Evolutionary conservation across 2,113 vertebrate species (phyloP), one percentile per base, ranked within the genome.

Genomic region (Bostrychus sinensis): DNA sequence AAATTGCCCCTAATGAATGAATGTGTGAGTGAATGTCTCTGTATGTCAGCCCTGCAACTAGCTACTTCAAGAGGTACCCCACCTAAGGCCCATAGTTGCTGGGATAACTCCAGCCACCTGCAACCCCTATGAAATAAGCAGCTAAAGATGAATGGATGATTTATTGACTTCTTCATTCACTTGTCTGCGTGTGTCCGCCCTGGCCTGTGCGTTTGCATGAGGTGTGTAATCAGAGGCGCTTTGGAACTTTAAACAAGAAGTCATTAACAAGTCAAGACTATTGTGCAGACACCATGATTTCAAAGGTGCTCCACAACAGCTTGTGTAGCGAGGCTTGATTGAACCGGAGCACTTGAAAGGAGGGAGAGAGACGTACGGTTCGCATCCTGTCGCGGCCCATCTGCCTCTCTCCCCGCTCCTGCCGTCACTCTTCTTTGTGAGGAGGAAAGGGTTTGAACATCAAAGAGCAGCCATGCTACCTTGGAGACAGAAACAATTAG

Each of bases 251-350:
- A 28, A 48, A 91, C 89, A 92, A 91, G 88, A 88, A 90, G 88
- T 91, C 91, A 91, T 92, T 93, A 92, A 88, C 88, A 91, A n/a
- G 89, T 92, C 91, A 90, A 86, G 91, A 91, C 90, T 93, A 90
- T 92, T 92, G 91, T 92, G 89, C 86, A 87, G 86, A 86, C 84
- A 62, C 82, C 84, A 62, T 84, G 86, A 91, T 93, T 93, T 91
- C 90, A 92, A 92, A 93, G 91, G 91, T 91, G 92, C 87, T 91
- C 86, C 86, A 86, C 89, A 91, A 91, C 91, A 93, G 92, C 92
- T 92, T 92, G 90, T 91, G 86, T 83, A 82, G 88, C 67, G 58
- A 88, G 82, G 88, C 84, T 88, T 91, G 90, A 92, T 91, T 92
- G 92, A 93, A 91, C 91, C 85, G 63, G 84, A 89, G 87, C 89